Percentiles rank a stretch among this genome's conserved stretches.
Conservation (phyloP, 2,888 invertebrate genomes). For the Strigamia transsilvanica region DNA sequence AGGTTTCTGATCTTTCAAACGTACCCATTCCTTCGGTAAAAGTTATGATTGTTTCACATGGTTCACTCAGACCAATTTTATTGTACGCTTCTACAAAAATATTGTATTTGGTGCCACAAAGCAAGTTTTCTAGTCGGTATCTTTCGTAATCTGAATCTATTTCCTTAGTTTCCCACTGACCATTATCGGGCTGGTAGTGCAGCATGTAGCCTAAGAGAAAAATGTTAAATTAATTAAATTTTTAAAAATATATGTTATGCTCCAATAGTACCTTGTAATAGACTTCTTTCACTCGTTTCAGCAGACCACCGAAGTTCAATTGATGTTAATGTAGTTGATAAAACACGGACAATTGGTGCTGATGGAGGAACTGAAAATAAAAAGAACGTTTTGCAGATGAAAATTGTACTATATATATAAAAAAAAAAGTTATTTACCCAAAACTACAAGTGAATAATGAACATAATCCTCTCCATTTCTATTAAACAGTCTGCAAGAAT, state of each 20-base stretch:
- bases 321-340: slow-evolving; percentile 51
- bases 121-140: slow-evolving; percentile 62
- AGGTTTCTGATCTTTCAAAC: not conserved
- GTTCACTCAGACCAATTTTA: slow-evolving; percentile 62
- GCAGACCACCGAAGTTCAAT: slow-evolving; percentile 52
- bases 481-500: slow-evolving; percentile 64
- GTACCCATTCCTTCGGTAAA: slow-evolving; percentile 64
- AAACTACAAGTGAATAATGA: slow-evolving; percentile 62
- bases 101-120: slow-evolving; percentile 64
- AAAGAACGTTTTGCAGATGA: not conserved
- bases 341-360: slow-evolving; percentile 50
- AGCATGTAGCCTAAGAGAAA: slow-evolving; percentile 60
- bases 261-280: slow-evolving; percentile 43
- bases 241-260: not conserved
- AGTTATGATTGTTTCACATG: slow-evolving; percentile 62
- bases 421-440: slow-evolving; percentile 60
- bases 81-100: slow-evolving; percentile 63
- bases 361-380: slow-evolving; percentile 51
- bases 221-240: slow-evolving; percentile 6
- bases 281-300: slow-evolving; percentile 53
- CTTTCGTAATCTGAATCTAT: slow-evolving; percentile 61
- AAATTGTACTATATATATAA: not conserved
- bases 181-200: slow-evolving; percentile 62
- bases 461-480: slow-evolving; percentile 63
- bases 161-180: slow-evolving; percentile 60